These are phyloP conservation scores for Napeogenes inachia DNA, from an alignment of 2,888 invertebrate species.

Conservation along the genomic window DNA sequence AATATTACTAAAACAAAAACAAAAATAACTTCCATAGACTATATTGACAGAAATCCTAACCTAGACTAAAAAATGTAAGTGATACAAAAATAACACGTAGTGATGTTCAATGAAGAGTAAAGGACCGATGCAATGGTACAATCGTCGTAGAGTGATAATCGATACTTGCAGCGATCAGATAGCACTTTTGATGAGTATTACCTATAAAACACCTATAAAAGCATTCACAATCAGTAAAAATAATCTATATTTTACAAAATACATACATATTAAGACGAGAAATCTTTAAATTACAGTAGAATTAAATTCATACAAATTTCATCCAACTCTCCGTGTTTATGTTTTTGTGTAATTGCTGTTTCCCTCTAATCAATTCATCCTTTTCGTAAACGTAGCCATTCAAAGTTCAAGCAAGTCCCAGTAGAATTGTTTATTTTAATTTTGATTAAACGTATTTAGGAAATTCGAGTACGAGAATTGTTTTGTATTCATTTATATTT, in stretches of 20 bases:
- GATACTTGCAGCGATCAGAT: not conserved
- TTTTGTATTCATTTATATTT: too few relatives aligned
- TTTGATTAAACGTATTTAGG: slow-evolving; percentile 2
- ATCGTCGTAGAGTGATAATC: not conserved
- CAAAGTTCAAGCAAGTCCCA: slow-evolving; percentile 12
- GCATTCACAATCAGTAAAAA: not conserved
- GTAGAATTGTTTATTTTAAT: slow-evolving; percentile 18
- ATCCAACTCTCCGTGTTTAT: too few relatives aligned
- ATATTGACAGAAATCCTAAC: too few relatives aligned
- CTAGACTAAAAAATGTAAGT: too few relatives aligned
- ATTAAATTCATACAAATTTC: not conserved
- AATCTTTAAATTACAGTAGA: not conserved
- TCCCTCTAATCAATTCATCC: too few relatives aligned
- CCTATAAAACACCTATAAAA: not conserved
- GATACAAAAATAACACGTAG: not conserved
- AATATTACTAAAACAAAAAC: too few relatives aligned
- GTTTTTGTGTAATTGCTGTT: too few relatives aligned
- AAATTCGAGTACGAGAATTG: too few relatives aligned
- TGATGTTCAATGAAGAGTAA: not conserved
- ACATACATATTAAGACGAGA: not conserved
- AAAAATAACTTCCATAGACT: too few relatives aligned
- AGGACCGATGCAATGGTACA: not conserved
- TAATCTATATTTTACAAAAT: not conserved
- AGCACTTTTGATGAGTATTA: not conserved
- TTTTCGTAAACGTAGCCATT: slow-evolving; percentile 17